phyloP scores from a whole-genome alignment of 1,140 invertebrate species.

The Euwallacea similis region DNA sequence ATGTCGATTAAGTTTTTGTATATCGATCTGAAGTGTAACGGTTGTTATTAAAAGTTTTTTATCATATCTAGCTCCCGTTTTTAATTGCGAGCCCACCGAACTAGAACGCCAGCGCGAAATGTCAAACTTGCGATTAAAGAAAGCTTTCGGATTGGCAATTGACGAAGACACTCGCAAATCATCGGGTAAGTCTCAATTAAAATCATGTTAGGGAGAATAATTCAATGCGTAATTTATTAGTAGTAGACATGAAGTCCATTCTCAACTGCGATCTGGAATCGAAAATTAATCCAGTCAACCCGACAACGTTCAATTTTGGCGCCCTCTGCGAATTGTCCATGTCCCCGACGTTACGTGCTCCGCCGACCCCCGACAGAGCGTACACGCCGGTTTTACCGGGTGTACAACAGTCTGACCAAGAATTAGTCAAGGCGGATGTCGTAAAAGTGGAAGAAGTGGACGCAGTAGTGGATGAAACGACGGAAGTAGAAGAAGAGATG shows the following conservation, averaged over 20 bases:
- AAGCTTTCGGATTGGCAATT: conserved; percentile 49
- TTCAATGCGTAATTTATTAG: conserved; percentile 26
- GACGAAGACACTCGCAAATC: conserved; percentile 47
- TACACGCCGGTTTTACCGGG: conserved; percentile 13
- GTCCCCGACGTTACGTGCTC: conserved; percentile 30
- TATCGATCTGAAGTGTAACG: no score
- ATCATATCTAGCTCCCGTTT: conserved; percentile 51
- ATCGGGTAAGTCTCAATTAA: conserved; percentile 41
- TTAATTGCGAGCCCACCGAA: conserved; percentile 69
- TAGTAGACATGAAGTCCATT: conserved; percentile 47
- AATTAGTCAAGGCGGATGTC: background rate
- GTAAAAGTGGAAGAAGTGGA: background rate
- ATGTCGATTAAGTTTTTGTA: no score
- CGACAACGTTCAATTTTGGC: conserved; percentile 40
- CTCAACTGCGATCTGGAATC: conserved; percentile 47
- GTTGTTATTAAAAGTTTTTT: conserved; percentile 5
- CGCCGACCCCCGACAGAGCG: background rate
- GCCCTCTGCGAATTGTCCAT: conserved; percentile 20
- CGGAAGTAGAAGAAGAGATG: conserved; percentile 1
- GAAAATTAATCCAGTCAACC: conserved; percentile 41
- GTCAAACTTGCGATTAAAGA: conserved; percentile 70
- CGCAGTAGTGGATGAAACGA: background rate
- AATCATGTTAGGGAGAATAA: background rate
- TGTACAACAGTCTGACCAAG: background rate
- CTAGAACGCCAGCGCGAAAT: conserved; percentile 75